These are phyloP conservation scores for Platycercus adscitus DNA, from an alignment of 2,113 vertebrate species.

Conservation along the genomic window DNA sequence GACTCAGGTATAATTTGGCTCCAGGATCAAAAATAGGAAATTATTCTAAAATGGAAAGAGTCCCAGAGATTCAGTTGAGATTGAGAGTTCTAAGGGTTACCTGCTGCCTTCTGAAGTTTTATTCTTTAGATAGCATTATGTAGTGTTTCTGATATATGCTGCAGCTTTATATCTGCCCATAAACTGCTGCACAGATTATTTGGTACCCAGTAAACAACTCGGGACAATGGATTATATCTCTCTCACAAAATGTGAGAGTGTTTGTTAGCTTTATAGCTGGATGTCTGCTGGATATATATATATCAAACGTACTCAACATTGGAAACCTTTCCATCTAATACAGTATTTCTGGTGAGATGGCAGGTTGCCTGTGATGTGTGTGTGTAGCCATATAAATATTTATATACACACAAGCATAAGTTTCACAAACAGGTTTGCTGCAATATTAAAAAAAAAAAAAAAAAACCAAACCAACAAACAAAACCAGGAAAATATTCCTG, in stretches of 20 bases:
- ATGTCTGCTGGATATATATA: neutral
- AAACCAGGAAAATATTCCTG: neutral
- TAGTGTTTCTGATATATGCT: neutral
- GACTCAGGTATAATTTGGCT: neutral
- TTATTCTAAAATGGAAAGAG: neutral
- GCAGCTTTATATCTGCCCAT: neutral
- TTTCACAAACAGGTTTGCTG: neutral
- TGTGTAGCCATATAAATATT: neutral
- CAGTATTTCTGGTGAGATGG: neutral
- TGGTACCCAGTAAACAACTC: neutral
- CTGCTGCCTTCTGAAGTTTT: neutral
- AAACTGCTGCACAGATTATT: neutral
- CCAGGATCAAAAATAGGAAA: neutral
- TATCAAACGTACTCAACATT: neutral
- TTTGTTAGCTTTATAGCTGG: neutral
- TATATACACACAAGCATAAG: neutral
- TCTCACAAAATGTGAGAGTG: neutral
- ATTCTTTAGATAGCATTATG: neutral
- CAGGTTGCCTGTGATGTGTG: neutral
- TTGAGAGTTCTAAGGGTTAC: neutral
- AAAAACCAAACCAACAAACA: neutral
- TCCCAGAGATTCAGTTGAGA: neutral
- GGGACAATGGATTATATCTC: neutral
- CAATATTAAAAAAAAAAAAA: neutral
- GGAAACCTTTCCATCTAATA: neutral